phyloP scores from a whole-genome alignment of 2,797 vertebrate genomes.

The Florisuga fusca region DNA sequence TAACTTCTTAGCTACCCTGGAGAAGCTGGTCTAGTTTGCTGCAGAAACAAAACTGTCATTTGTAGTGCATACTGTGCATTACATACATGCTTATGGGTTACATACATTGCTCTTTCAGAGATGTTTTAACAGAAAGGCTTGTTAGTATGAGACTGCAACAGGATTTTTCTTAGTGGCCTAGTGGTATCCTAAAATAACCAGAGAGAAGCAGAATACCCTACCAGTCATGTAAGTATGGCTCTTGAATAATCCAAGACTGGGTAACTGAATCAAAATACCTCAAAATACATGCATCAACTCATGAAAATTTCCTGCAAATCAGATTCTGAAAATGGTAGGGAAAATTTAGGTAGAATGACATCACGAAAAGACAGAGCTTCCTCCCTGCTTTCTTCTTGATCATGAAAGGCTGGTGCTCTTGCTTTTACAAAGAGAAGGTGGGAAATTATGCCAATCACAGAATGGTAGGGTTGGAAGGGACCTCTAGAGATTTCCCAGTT shows the following conservation, averaged over 20 bases:
- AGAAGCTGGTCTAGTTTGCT: background rate
- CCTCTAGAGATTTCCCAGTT: no score
- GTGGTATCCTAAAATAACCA: background rate
- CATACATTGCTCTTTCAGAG: background rate
- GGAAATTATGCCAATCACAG: background rate
- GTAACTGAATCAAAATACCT: background rate
- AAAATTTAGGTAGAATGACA: background rate
- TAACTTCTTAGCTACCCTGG: background rate
- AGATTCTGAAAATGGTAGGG: background rate
- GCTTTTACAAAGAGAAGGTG: background rate
- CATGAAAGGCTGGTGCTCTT: background rate
- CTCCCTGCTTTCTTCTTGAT: background rate
- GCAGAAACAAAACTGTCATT: background rate
- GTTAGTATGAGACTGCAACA: background rate
- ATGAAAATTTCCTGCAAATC: background rate
- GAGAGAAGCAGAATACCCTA: background rate
- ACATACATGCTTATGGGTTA: background rate
- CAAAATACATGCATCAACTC: background rate
- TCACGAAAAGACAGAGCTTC: background rate
- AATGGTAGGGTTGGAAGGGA: no score
- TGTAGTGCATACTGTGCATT: background rate
- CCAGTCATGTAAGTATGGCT: background rate
- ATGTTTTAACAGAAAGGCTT: background rate
- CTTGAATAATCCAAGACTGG: background rate
- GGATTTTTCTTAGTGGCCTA: background rate